Percentiles rank a stretch among this genome's conserved stretches.
Conservation (phyloP, 92 coral and sea anemone species). For the Palythoa heliodiscus region DNA sequence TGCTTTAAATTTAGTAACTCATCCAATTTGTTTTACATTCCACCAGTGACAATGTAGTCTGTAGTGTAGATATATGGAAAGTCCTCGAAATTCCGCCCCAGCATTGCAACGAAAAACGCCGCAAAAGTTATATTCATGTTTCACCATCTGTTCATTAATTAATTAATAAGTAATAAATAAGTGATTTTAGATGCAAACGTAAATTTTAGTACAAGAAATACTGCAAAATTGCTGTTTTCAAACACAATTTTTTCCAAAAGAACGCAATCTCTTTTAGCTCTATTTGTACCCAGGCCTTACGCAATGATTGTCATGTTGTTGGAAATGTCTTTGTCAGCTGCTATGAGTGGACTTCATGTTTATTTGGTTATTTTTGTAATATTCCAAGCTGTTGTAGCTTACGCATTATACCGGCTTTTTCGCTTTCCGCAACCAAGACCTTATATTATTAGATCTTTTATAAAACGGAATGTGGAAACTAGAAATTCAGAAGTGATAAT, state of each 20-base stretch:
- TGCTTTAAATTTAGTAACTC: no score
- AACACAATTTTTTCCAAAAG: not conserved
- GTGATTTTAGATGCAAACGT: slow-evolving; percentile 1
- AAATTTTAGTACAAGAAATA: not conserved
- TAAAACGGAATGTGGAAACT: slow-evolving; percentile 58
- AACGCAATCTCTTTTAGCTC: not conserved
- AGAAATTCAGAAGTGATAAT: slow-evolving; percentile 75
- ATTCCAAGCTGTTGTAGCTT: slow-evolving; percentile 61
- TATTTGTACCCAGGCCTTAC: slow-evolving; percentile 39
- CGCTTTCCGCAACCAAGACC: slow-evolving; percentile 89
- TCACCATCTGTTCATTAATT: slow-evolving; percentile 1
- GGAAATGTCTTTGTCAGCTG: slow-evolving; percentile 84
- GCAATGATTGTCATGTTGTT: slow-evolving; percentile 81
- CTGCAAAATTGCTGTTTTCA: not conserved
- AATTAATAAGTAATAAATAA: slow-evolving; percentile 15
- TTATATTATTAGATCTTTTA: slow-evolving; percentile 83
- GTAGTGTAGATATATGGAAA: no score
- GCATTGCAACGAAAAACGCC: no score
- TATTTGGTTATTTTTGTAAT: slow-evolving; percentile 69
- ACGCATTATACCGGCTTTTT: slow-evolving; percentile 72
- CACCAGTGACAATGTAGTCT: no score
- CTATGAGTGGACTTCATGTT: slow-evolving; percentile 77
- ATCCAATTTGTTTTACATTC: no score
- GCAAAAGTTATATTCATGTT: not conserved
- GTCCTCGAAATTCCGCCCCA: no score